phyloP scores from a whole-genome alignment of 2,888 invertebrate genomes.

The Chorisops tibialis region DNA sequence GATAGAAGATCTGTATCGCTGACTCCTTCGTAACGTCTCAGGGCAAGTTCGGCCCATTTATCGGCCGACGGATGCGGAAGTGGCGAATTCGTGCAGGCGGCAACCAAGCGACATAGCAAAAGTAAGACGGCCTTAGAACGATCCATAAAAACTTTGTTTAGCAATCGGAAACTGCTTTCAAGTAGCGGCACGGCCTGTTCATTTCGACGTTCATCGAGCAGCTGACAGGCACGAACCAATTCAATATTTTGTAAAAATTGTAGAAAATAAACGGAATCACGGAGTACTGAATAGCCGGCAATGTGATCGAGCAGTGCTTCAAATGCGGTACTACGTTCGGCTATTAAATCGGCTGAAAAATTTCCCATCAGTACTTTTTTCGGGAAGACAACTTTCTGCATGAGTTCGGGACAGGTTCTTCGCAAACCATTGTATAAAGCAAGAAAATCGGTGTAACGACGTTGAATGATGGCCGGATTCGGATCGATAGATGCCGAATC shows the following conservation, averaged over 20 bases:
- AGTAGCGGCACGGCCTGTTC: conserved; percentile 61
- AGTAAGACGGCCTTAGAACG: conserved; percentile 65
- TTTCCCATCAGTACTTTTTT: conserved; percentile 69
- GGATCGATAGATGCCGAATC: conserved; percentile 57
- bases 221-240: conserved; percentile 59
- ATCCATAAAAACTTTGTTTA: conserved; percentile 63
- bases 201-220: conserved; percentile 59
- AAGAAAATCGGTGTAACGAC: conserved; percentile 70
- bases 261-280: conserved; percentile 58
- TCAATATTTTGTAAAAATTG: conserved; percentile 66
- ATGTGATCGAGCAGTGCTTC: conserved; percentile 61
- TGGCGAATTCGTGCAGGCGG: conserved; percentile 53
- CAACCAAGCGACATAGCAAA: conserved; percentile 67
- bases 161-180: conserved; percentile 65
- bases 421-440: conserved; percentile 62
- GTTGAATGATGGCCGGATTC: conserved; percentile 63
- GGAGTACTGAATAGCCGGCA: conserved; percentile 56
- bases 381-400: conserved; percentile 61
- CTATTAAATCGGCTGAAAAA: conserved; percentile 66
- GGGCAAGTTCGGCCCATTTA: conserved; percentile 66
- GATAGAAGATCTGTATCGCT: conserved; percentile 67
- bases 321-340: conserved; percentile 63
- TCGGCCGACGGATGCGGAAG: conserved; percentile 60
- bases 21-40: conserved; percentile 68
- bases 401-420: conserved; percentile 57